Conservation (phyloP, 2,888 invertebrate species). For the Noctua comes region DNA sequence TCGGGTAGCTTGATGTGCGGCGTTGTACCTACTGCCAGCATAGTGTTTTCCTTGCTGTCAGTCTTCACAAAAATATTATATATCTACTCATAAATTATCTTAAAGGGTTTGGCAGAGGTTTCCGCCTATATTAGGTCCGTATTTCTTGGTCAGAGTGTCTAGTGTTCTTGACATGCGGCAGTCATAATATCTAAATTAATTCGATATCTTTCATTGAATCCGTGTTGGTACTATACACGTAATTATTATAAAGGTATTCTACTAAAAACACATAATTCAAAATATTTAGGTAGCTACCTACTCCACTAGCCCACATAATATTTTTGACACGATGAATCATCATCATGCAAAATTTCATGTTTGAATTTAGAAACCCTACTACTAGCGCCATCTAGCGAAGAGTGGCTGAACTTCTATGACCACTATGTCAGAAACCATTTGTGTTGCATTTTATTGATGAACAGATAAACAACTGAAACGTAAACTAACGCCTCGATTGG, state of each 20-base stretch:
- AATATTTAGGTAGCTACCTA: background rate
- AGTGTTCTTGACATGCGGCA: background rate
- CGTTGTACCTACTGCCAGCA: background rate
- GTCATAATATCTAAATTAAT: background rate
- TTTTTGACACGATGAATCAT: background rate
- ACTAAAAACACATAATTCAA: background rate
- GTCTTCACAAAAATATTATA: background rate
- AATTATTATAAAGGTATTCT: background rate
- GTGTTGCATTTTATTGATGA: background rate
- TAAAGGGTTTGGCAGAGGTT: background rate
- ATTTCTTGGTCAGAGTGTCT: background rate
- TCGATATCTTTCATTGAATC: background rate
- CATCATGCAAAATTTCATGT: background rate
- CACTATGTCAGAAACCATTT: background rate
- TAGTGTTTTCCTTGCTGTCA: background rate
- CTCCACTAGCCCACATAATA: background rate
- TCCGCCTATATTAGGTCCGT: background rate
- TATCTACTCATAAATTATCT: background rate
- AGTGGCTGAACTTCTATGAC: background rate
- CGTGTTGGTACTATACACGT: background rate
- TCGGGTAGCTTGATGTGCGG: no score
- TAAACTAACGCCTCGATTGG: slow-evolving; percentile 2
- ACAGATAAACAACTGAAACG: background rate
- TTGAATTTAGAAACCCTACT: background rate
- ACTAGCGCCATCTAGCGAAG: slow-evolving; percentile 41